Percentiles rank a stretch among this genome's conserved stretches.
Conservation (phyloP, 2,888 invertebrate species). For the Endotricha flammealis region DNA sequence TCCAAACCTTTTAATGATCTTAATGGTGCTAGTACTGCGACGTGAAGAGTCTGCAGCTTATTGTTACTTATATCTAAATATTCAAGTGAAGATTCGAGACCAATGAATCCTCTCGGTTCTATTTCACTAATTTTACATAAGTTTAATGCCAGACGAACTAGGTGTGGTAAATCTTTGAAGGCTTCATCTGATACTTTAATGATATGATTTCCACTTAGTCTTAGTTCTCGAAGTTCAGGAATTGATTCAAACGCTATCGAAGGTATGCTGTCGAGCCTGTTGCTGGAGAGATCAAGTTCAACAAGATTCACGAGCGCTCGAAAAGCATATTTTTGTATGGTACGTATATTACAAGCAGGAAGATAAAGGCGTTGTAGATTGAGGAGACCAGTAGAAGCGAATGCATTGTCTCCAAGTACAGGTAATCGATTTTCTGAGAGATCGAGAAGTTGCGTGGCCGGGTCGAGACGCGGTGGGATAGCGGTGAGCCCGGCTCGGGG, state of each 20-base stretch:
- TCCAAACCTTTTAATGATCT: constrained; percentile 85
- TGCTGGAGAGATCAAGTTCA: constrained; percentile 88
- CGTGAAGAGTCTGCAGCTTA: constrained; percentile 81
- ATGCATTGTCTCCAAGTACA: constrained; percentile 83
- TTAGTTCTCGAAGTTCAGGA: constrained; percentile 85
- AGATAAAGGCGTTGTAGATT: constrained; percentile 90
- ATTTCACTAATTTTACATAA: constrained; percentile 84
- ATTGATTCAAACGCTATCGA: constrained; percentile 85
- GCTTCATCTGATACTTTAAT: constrained; percentile 83
- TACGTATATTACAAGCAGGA: constrained; percentile 82
- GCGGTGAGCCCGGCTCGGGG: constrained; percentile 85
- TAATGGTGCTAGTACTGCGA: constrained; percentile 82
- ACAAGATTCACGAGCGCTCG: constrained; percentile 88
- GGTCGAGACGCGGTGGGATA: constrained; percentile 85
- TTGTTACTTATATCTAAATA: constrained; percentile 89
- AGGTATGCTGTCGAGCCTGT: constrained; percentile 82
- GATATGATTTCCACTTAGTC: constrained; percentile 86
- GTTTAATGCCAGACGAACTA: constrained; percentile 85
- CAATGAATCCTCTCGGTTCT: constrained; percentile 84
- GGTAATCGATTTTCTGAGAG: constrained; percentile 85
- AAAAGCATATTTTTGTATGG: constrained; percentile 85
- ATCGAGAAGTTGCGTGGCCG: constrained; percentile 88
- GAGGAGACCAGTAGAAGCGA: constrained; percentile 84
- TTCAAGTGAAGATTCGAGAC: constrained; percentile 84
- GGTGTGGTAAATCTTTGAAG: constrained; percentile 81